Conservation (phyloP, 1,140 invertebrate genomes). For the Amyelois transitella region DNA sequence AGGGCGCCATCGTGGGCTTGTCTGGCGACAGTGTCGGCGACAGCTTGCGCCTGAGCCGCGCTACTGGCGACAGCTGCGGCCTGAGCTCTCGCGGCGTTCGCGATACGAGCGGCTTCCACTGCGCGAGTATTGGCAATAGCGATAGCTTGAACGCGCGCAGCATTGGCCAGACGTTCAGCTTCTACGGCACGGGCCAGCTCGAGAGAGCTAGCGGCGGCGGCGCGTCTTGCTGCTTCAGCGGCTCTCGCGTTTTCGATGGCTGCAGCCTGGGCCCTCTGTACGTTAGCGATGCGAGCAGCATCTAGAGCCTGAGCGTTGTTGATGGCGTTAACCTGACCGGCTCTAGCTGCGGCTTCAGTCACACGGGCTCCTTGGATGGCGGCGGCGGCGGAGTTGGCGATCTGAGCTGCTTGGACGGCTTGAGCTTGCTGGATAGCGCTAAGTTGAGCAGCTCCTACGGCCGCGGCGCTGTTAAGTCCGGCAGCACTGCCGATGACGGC, state of each 20-base stretch:
- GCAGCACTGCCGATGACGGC: constrained; percentile 34
- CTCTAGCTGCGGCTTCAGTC: constrained; percentile 51
- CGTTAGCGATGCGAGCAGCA: constrained; percentile 50
- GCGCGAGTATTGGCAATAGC: constrained; percentile 59
- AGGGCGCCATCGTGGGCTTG: constrained; percentile 43
- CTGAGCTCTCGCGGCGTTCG: constrained; percentile 54
- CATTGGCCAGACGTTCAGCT: constrained; percentile 54
- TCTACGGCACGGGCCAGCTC: constrained; percentile 52
- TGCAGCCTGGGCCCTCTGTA: constrained; percentile 58
- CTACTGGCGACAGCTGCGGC: constrained; percentile 50
- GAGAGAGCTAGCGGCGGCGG: constrained; percentile 38
- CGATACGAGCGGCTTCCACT: constrained; percentile 53
- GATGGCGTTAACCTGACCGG: constrained; percentile 49
- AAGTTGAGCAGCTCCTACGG: constrained; percentile 55
- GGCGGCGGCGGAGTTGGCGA: constrained; percentile 53
- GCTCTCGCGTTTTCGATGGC: constrained; percentile 59
- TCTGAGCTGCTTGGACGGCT: constrained; percentile 54
- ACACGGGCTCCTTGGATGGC: constrained; percentile 57
- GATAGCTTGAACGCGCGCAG: constrained; percentile 54
- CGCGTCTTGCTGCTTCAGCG: constrained; percentile 48
- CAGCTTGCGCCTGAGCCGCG: constrained; percentile 54
- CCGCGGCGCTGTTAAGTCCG: constrained; percentile 51
- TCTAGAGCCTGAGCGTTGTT: constrained; percentile 58
- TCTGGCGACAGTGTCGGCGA: constrained; percentile 53
- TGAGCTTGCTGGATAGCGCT: constrained; percentile 66